Evolutionary conservation across 2,888 invertebrate species (phyloP).

Genomic region (Diloba caeruleocephala): DNA sequence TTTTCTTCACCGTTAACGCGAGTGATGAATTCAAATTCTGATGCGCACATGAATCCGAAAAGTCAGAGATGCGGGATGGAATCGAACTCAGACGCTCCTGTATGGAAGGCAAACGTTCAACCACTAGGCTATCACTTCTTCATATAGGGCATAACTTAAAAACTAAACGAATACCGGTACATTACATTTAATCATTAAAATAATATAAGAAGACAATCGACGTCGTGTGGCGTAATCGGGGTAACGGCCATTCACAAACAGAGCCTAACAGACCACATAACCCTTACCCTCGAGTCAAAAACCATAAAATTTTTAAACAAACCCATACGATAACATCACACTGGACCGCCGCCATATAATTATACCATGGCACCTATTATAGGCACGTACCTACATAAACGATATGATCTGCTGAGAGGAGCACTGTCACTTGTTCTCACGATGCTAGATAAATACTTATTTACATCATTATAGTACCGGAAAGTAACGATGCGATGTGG

Average conservation of each 20-base stretch:
- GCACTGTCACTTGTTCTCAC: conserved; percentile 39
- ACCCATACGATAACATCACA: conserved; percentile 31
- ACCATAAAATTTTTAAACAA: conserved; percentile 36
- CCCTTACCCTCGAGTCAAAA: conserved; percentile 5
- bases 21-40: no score
- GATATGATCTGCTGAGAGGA: conserved; percentile 20
- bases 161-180: no score
- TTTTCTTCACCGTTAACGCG: no score
- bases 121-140: no score
- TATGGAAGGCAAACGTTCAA: no score
- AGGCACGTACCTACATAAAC: conserved; percentile 13
- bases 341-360: conserved; percentile 24
- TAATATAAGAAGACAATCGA: no score
- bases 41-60: no score
- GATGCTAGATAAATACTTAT: neutral
- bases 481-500: conserved; percentile 9
- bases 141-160: no score
- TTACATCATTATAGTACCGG: neutral
- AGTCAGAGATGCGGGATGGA: no score
- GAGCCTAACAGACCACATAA: conserved; percentile 1
- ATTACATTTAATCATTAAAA: no score
- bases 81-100: no score
- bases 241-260: conserved; percentile 7
- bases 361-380: conserved; percentile 20
- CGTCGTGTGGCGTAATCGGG: no score